Conservation (phyloP, 2,113 vertebrate species). For the Psilopogon haemacephalus region DNA sequence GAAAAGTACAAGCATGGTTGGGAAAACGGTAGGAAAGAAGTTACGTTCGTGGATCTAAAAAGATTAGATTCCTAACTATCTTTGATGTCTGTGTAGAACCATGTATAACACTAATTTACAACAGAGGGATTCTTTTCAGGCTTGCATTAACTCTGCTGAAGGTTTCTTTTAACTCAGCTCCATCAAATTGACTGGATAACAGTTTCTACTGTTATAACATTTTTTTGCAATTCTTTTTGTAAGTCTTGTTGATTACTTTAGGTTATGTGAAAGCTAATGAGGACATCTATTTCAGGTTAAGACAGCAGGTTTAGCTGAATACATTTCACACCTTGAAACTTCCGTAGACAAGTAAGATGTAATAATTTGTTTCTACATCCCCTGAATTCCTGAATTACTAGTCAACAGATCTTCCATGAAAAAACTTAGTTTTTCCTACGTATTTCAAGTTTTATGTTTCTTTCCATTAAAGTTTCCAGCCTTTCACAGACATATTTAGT, state of each 20-base stretch:
- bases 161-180: neutral
- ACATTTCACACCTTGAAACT: neutral
- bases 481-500: constrained; percentile 83
- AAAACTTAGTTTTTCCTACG: constrained; percentile 74
- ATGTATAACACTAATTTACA: neutral
- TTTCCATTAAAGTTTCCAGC: constrained; percentile 83
- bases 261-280: neutral
- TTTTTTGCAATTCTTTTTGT: neutral
- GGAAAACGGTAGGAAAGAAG: neutral
- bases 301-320: neutral
- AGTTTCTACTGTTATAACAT: neutral
- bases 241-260: neutral
- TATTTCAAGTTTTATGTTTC: constrained; percentile 81
- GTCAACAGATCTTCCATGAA: constrained; percentile 77
- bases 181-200: neutral
- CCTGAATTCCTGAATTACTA: constrained; percentile 72
- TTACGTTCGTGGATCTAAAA: neutral
- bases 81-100: neutral
- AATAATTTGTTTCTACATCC: constrained; percentile 44
- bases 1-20: neutral
- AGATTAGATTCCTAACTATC: neutral
- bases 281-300: neutral
- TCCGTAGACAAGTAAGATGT: constrained; percentile 8
- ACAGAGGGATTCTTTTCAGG: neutral
- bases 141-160: neutral